A percentile compares a stretch with the other conserved stretches of the same genome.
These are phyloP conservation scores for Nemoura dubitans DNA, from an alignment of 2,888 invertebrate genomes.

Conservation along the genomic window DNA sequence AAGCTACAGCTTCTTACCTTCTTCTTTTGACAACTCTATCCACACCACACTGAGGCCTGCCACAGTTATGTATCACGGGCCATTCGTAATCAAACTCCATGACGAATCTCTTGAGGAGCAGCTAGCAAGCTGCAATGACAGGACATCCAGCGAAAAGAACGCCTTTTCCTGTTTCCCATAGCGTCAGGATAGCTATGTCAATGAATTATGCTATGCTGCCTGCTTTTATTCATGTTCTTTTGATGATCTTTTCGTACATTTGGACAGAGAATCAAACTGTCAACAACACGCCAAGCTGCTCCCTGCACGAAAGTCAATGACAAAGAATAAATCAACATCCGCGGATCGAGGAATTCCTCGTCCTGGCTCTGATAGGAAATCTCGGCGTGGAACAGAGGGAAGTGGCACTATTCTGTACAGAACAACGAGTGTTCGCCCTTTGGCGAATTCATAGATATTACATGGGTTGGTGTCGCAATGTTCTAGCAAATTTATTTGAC, in stretches of 20 bases:
- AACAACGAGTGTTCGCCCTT: no score
- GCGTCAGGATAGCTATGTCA: background rate
- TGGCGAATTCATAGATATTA: no score
- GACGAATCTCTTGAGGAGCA: conserved; percentile 46
- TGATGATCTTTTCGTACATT: conserved; percentile 3
- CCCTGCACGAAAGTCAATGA: background rate
- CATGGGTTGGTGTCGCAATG: no score
- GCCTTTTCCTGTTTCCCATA: conserved; percentile 29
- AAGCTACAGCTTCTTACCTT: background rate
- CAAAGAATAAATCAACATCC: conserved; percentile 10
- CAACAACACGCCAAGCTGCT: conserved; percentile 9
- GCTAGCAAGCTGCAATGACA: conserved; percentile 26
- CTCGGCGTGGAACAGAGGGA: background rate
- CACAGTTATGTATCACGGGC: conserved; percentile 10
- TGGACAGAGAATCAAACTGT: conserved; percentile 13
- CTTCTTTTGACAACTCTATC: conserved; percentile 44
- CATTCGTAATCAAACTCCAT: conserved; percentile 37
- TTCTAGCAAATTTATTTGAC: no score
- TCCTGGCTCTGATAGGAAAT: background rate
- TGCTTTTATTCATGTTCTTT: conserved; percentile 28
- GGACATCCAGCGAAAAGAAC: conserved; percentile 18
- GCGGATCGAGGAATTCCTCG: background rate
- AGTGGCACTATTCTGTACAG: no score
- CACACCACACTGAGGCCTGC: conserved; percentile 24
- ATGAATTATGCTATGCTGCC: conserved; percentile 13